These are phyloP conservation scores for Drosophila tani DNA, from an alignment of 1,140 invertebrate genomes.

Conservation along the genomic window DNA sequence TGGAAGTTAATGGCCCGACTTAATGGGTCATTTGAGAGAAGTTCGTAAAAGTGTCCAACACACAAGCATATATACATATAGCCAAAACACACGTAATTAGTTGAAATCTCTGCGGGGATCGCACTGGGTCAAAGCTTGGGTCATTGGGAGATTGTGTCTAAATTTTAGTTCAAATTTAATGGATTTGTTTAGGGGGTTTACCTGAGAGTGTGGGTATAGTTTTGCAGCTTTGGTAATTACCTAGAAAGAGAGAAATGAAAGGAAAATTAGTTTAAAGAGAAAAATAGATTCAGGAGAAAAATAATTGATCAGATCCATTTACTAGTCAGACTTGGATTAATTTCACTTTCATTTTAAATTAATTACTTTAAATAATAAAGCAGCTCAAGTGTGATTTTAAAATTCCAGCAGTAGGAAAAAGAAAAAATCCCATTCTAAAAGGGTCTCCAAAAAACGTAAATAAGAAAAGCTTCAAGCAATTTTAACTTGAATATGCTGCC, in stretches of 20 bases:
- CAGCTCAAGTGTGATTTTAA: too few relatives aligned
- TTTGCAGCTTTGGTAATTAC: constrained; percentile 21
- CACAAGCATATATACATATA: constrained; percentile 33
- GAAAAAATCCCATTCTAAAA: neutral
- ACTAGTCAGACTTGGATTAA: neutral
- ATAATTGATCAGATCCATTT: neutral
- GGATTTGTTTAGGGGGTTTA: constrained; percentile 34
- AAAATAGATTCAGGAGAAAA: neutral
- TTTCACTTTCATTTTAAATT: neutral
- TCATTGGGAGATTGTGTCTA: constrained; percentile 35
- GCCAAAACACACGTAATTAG: constrained; percentile 60
- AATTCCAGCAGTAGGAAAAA: too few relatives aligned
- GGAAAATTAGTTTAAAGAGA: neutral
- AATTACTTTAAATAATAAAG: neutral
- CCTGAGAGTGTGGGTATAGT: constrained; percentile 18
- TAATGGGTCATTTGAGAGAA: constrained; percentile 79
- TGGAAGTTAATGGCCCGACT: constrained; percentile 69
- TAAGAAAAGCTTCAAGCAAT: neutral
- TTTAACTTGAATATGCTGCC: constrained; percentile 21
- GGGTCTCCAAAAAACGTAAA: neutral
- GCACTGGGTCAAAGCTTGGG: constrained; percentile 54
- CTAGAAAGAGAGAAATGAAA: constrained; percentile 38
- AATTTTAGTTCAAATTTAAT: constrained; percentile 38
- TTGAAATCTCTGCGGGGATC: constrained; percentile 33
- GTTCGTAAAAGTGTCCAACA: constrained; percentile 67